These are phyloP conservation scores for Lampris megalopsis DNA, from an alignment of 2,113 vertebrate genomes.

Conservation along the genomic window DNA sequence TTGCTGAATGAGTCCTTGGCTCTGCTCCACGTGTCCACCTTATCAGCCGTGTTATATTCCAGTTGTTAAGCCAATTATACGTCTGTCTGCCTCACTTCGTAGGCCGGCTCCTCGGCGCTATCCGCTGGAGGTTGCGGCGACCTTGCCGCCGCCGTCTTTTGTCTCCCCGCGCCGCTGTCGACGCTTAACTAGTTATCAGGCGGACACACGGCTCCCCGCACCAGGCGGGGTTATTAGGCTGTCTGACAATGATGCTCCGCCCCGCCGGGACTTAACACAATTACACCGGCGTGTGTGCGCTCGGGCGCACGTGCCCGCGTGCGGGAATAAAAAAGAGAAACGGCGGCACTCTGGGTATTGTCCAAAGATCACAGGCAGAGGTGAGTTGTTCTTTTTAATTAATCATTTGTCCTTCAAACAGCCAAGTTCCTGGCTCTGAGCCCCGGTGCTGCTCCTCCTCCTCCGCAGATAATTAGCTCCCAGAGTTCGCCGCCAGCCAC, in stretches of 20 bases:
- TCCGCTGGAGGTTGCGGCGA: constrained; percentile 40
- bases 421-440: constrained; percentile 62
- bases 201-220: constrained; percentile 46
- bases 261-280: constrained; percentile 53
- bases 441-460: not conserved
- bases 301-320: not conserved
- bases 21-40: constrained; percentile 29
- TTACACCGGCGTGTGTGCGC: constrained; percentile 7
- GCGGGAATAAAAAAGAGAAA: constrained; percentile 7
- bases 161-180: constrained; percentile 16
- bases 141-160: constrained; percentile 55
- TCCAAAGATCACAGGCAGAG: constrained; percentile 76
- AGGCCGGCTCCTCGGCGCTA: not conserved
- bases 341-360: constrained; percentile 67
- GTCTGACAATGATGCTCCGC: constrained; percentile 64
- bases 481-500: constrained; percentile 66
- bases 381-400: constrained; percentile 84
- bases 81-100: not conserved
- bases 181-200: constrained; percentile 66
- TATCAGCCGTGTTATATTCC: constrained; percentile 16
- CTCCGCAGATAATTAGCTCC: constrained; percentile 83
- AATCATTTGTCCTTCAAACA: constrained; percentile 85
- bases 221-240: constrained; percentile 58
- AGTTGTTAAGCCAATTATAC: constrained; percentile 19
- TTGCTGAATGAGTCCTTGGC: constrained; percentile 21